phyloP scores from a whole-genome alignment of 2,888 invertebrate genomes.

The Ischnura elegans region DNA sequence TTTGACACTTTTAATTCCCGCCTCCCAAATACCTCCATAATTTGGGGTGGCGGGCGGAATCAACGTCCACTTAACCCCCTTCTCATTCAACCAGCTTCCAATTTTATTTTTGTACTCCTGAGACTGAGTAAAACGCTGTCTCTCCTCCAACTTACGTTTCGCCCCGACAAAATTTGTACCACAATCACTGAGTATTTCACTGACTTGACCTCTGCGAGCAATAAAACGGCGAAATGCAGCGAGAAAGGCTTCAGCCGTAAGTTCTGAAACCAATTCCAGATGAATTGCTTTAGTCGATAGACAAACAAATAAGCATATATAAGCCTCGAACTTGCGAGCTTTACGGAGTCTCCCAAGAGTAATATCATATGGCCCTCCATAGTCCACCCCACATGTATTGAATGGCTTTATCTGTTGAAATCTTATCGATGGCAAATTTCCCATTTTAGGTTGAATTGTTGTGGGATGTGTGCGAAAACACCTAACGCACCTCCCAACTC shows the following conservation, averaged over 20 bases:
- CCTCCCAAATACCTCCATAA: slow-evolving; percentile 4
- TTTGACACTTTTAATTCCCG: not conserved
- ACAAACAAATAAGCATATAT: slow-evolving; percentile 74
- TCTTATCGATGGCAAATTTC: slow-evolving; percentile 69
- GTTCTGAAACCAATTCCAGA: slow-evolving; percentile 74
- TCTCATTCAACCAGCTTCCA: not conserved
- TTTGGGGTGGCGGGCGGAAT: not conserved
- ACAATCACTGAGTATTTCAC: slow-evolving; percentile 74
- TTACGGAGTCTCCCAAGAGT: slow-evolving; percentile 69
- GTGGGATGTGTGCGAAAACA: slow-evolving; percentile 68
- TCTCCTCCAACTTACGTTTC: slow-evolving; percentile 68
- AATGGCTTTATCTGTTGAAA: slow-evolving; percentile 69
- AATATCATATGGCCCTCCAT: slow-evolving; percentile 69
- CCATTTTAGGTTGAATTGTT: slow-evolving; percentile 69
- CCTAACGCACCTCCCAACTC: slow-evolving; percentile 68
- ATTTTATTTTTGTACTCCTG: not conserved
- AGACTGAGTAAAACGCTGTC: not conserved
- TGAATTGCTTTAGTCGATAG: slow-evolving; percentile 74
- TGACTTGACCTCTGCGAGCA: slow-evolving; percentile 73
- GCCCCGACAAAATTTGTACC: slow-evolving; percentile 75
- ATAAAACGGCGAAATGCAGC: slow-evolving; percentile 74
- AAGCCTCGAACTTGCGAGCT: slow-evolving; percentile 71
- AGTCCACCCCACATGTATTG: slow-evolving; percentile 41
- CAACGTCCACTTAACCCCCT: slow-evolving; percentile 9
- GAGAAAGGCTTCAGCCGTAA: slow-evolving; percentile 74